Conservation (phyloP, 2,888 invertebrate species). For the Chrysolina haemoptera region DNA sequence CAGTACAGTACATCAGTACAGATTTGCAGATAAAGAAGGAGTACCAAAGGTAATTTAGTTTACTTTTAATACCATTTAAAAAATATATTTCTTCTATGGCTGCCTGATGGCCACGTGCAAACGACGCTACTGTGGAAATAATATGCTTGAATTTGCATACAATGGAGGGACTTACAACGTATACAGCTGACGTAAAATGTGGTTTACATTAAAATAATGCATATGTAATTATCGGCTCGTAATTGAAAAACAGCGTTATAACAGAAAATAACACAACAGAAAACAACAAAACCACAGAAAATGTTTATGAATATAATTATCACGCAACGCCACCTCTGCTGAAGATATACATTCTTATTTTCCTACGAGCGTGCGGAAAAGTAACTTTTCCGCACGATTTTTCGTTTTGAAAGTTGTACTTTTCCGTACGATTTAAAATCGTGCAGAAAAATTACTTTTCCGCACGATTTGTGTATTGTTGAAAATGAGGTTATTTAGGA, state of each 20-base stretch:
- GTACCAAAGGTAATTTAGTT: too few relatives aligned
- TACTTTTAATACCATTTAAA: too few relatives aligned
- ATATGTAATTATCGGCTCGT: conserved; percentile 16
- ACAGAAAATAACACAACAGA: conserved; percentile 11
- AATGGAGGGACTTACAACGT: conserved; percentile 15
- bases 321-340: not conserved
- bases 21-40: too few relatives aligned
- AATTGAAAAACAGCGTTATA: conserved; percentile 26
- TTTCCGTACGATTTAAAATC: too few relatives aligned
- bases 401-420: too few relatives aligned
- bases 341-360: not conserved
- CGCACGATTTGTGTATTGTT: too few relatives aligned
- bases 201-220: conserved; percentile 25
- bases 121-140: not conserved
- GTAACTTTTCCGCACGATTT: too few relatives aligned
- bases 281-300: conserved; percentile 9
- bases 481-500: too few relatives aligned
- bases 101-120: not conserved
- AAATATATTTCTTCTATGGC: not conserved
- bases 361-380: too few relatives aligned
- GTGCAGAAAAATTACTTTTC: too few relatives aligned
- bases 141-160: conserved; percentile 8
- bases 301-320: not conserved
- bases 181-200: conserved; percentile 15
- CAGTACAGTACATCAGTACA: too few relatives aligned